Conservation (phyloP, 2,113 vertebrate genomes). For the Coracopsis vasa region DNA sequence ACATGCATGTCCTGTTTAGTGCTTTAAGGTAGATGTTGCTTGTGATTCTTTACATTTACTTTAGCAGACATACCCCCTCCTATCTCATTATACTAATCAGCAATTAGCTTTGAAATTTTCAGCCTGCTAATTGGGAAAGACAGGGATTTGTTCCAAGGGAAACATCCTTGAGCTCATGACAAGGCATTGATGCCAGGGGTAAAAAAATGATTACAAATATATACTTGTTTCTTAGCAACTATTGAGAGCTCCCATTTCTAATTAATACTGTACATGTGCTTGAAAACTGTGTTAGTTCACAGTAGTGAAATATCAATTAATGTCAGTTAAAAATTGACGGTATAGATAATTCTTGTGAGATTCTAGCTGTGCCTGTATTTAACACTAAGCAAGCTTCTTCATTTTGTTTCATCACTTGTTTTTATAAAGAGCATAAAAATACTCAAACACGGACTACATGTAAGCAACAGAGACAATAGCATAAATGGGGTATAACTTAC, state of each 20-base stretch:
- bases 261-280: conserved; percentile 32
- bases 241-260: conserved; percentile 30
- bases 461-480: neutral
- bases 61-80: neutral
- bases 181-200: conserved; percentile 20
- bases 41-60: neutral
- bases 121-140: neutral
- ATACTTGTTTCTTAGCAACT: conserved; percentile 69
- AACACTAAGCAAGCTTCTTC: neutral
- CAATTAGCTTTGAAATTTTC: neutral
- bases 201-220: conserved; percentile 27
- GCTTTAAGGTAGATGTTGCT: neutral
- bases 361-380: neutral
- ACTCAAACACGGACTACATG: neutral
- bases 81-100: neutral
- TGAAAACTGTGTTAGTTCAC: conserved; percentile 37
- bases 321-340: conserved; percentile 18
- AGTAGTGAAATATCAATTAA: conserved; percentile 27
- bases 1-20: neutral
- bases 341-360: conserved; percentile 13
- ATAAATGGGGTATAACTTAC: neutral
- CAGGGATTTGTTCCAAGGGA: conserved; percentile 26
- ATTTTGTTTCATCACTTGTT: neutral
- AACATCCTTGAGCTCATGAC: conserved; percentile 19
- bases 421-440: neutral